These are phyloP conservation scores for Tupiocoris notatus DNA, from an alignment of 2,888 invertebrate genomes.

Conservation along the genomic window DNA sequence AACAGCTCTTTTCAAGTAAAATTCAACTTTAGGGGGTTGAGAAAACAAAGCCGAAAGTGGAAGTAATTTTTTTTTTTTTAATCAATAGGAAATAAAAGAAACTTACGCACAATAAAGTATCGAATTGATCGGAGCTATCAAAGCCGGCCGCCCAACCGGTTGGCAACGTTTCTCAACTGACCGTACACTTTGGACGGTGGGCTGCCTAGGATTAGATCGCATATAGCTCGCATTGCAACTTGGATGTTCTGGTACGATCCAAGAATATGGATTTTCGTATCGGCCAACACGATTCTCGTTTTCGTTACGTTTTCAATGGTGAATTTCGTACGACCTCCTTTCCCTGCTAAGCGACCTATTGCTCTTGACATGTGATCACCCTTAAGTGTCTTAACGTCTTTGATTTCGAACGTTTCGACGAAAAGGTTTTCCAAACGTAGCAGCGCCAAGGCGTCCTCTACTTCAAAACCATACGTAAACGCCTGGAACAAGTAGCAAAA, in stretches of 20 bases:
- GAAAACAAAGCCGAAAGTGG: too few species aligned
- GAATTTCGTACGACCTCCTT: constrained; percentile 94
- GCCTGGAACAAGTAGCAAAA: too few species aligned
- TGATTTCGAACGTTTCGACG: constrained; percentile 94
- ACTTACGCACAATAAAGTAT: too few species aligned
- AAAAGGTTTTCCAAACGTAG: constrained; percentile 94
- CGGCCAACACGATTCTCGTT: constrained; percentile 95
- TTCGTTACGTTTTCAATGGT: constrained; percentile 99
- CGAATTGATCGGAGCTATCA: too few species aligned
- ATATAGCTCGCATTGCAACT: constrained; percentile 88
- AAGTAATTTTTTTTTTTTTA: too few species aligned
- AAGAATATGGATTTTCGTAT: constrained; percentile 92
- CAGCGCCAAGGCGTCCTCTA: constrained; percentile 93
- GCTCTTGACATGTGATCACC: constrained; percentile 95
- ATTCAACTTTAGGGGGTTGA: too few species aligned
- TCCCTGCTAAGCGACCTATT: constrained; percentile 95
- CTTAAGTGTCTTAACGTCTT: constrained; percentile 91
- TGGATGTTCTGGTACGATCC: constrained; percentile 97
- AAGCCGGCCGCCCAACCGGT: constrained; percentile 72
- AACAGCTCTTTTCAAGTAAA: too few species aligned
- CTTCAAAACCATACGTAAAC: constrained; percentile 93
- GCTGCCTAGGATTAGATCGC: constrained; percentile 93
- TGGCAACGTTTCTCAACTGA: constrained; percentile 81
- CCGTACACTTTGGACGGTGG: constrained; percentile 98
- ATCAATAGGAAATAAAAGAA: too few species aligned